Evolutionary conservation across 2,888 invertebrate genomes (phyloP).

Genomic region (Brachyptera risi): DNA sequence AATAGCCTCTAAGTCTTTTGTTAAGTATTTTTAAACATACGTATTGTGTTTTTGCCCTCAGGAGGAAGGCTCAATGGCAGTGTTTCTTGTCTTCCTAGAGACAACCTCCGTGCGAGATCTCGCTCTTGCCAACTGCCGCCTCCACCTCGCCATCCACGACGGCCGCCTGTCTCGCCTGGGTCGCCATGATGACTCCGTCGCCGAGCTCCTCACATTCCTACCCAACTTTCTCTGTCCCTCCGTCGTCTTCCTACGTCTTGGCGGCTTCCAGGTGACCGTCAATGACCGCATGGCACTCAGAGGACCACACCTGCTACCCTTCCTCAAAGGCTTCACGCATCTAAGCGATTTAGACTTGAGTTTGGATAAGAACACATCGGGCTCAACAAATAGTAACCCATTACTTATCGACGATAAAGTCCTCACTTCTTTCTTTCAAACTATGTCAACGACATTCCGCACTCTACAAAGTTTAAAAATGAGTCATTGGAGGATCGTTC

Average conservation of each 20-base stretch:
- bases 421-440: slow-evolving; percentile 47
- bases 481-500: slow-evolving; percentile 42
- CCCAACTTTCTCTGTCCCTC: slow-evolving; percentile 47
- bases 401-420: slow-evolving; percentile 49
- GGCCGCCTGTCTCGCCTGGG: slow-evolving; percentile 44
- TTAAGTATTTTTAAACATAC: too few species aligned
- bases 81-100: slow-evolving; percentile 48
- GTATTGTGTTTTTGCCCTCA: too few species aligned
- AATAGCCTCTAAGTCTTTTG: too few species aligned
- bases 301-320: slow-evolving; percentile 49
- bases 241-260: slow-evolving; percentile 49
- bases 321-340: slow-evolving; percentile 48
- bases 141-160: slow-evolving; percentile 49
- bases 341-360: slow-evolving; percentile 50
- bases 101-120: slow-evolving; percentile 51
- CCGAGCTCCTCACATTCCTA: slow-evolving; percentile 43
- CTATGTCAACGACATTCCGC: slow-evolving; percentile 46
- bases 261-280: slow-evolving; percentile 49
- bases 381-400: slow-evolving; percentile 38
- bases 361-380: slow-evolving; percentile 45
- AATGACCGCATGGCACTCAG: slow-evolving; percentile 47
- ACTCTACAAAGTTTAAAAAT: slow-evolving; percentile 44
- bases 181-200: slow-evolving; percentile 44
- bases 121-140: slow-evolving; percentile 50
- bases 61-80: slow-evolving; percentile 48